These are phyloP conservation scores for Eudasyphora cyanicolor DNA, from an alignment of 2,888 invertebrate genomes.

Conservation along the genomic window DNA sequence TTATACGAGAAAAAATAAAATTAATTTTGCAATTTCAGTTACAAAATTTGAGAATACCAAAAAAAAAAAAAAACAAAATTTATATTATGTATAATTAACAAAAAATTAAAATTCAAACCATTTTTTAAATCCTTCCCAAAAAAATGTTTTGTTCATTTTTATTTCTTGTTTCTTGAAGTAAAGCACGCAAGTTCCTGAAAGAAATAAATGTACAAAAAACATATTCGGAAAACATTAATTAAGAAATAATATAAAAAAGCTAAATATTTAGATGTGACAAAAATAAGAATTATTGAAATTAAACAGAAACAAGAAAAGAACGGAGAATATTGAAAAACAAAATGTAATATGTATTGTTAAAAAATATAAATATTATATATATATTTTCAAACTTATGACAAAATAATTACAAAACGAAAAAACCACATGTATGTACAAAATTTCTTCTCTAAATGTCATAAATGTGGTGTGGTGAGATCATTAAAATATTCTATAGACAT, in stretches of 20 bases:
- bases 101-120: too few species aligned
- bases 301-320: not conserved
- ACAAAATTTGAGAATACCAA: not conserved
- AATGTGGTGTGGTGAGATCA: not conserved
- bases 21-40: not conserved
- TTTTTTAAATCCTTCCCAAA: too few species aligned
- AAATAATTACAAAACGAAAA: slow-evolving; percentile 41
- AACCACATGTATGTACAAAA: not conserved
- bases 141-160: too few species aligned
- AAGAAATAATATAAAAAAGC: slow-evolving; percentile 5
- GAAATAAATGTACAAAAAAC: slow-evolving; percentile 58
- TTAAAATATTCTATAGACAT: not conserved
- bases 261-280: slow-evolving; percentile 40
- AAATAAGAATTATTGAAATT: slow-evolving; percentile 54
- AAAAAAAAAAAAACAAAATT: not conserved
- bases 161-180: too few species aligned
- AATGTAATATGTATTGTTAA: not conserved
- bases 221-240: slow-evolving; percentile 6
- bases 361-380: too few species aligned
- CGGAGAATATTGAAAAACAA: not conserved
- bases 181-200: slow-evolving; percentile 77
- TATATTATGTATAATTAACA: not conserved
- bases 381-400: too few species aligned
- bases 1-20: not conserved
- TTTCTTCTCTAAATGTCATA: slow-evolving; percentile 13